These are phyloP conservation scores for Drosophila leonis DNA, from an alignment of 2,888 invertebrate species.

Conservation along the genomic window DNA sequence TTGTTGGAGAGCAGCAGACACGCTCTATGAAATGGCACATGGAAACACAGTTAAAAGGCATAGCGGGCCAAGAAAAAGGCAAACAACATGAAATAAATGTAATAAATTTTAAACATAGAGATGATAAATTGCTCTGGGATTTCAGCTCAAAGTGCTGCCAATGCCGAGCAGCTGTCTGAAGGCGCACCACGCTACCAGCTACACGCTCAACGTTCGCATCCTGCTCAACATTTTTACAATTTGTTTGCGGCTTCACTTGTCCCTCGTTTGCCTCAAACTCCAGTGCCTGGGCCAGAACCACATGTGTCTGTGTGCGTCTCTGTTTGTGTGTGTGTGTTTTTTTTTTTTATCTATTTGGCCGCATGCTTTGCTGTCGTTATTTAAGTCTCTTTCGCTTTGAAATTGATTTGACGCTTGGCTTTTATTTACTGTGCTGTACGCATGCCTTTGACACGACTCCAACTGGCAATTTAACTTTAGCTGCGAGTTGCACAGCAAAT, in stretches of 20 bases:
- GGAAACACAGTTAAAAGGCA: constrained; percentile 69
- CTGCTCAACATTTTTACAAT: constrained; percentile 66
- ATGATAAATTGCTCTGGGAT: constrained; percentile 81
- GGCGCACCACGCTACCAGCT: neutral
- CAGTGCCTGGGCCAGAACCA: constrained; percentile 21
- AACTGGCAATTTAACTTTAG: constrained; percentile 42
- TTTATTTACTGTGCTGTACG: constrained; percentile 35
- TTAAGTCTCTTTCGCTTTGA: constrained; percentile 65
- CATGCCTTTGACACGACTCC: constrained; percentile 41
- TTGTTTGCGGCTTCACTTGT: constrained; percentile 75
- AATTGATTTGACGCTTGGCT: constrained; percentile 66
- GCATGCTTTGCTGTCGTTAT: constrained; percentile 65
- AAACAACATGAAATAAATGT: constrained; percentile 76
- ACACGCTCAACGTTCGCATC: constrained; percentile 9
- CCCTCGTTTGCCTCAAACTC: constrained; percentile 13
- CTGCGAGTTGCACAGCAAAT: constrained; percentile 29
- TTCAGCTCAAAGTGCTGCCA: constrained; percentile 71
- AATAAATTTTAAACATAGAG: constrained; percentile 81
- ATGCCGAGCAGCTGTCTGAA: constrained; percentile 50
- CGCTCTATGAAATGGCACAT: constrained; percentile 58
- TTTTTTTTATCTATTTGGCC: constrained; percentile 67
- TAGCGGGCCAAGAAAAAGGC: constrained; percentile 35
- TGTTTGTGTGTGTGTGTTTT: neutral
- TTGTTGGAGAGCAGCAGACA: constrained; percentile 52
- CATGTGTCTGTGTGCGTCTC: constrained; percentile 36